Conservation (phyloP, 2,113 vertebrate species). For the Gymnarchus niloticus region DNA sequence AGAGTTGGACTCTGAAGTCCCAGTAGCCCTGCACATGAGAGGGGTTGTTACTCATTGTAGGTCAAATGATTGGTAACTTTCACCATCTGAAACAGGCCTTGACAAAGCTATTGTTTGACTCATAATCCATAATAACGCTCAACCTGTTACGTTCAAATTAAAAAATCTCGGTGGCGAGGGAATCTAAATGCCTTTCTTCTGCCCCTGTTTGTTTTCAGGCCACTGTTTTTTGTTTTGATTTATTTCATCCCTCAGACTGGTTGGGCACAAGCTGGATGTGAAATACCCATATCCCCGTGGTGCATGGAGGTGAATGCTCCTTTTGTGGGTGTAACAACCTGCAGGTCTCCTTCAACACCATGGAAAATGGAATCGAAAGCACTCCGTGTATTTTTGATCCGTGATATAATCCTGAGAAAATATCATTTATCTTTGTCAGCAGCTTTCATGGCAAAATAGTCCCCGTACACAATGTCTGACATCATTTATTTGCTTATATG, state of each 20-base stretch:
- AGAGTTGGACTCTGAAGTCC: not conserved
- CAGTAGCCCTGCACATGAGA: not conserved
- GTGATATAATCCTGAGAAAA: constrained; percentile 41
- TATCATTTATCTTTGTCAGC: constrained; percentile 51
- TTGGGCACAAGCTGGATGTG: constrained; percentile 30
- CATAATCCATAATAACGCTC: not conserved
- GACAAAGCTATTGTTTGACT: not conserved
- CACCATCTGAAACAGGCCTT: not conserved
- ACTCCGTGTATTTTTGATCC: constrained; percentile 45
- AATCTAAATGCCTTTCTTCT: constrained; percentile 25
- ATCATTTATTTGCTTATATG: constrained; percentile 59
- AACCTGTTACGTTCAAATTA: not conserved
- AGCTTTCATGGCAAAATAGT: constrained; percentile 55
- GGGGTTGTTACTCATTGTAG: not conserved
- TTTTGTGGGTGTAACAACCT: constrained; percentile 14
- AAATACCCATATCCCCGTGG: constrained; percentile 27
- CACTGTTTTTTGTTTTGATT: constrained; percentile 24
- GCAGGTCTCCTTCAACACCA: constrained; percentile 34
- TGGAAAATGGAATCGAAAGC: constrained; percentile 53
- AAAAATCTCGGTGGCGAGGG: not conserved
- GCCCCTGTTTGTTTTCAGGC: constrained; percentile 40
- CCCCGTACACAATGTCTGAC: constrained; percentile 55
- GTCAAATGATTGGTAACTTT: not conserved
- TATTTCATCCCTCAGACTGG: constrained; percentile 38
- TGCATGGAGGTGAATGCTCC: constrained; percentile 23